phyloP scores from a whole-genome alignment of 2,888 invertebrate species.

The Dromius quadrimaculatus region DNA sequence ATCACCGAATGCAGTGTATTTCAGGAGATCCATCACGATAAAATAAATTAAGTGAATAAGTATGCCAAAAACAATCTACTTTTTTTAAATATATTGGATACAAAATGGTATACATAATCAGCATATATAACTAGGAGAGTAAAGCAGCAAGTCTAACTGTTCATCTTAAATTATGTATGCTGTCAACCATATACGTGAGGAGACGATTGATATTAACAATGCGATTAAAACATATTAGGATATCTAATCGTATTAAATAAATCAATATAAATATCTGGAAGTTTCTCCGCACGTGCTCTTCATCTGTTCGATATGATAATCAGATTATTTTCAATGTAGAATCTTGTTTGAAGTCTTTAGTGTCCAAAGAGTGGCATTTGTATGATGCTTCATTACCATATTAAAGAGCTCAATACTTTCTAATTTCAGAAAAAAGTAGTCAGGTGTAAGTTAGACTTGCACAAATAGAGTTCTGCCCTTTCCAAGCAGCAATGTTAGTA shows the following conservation, averaged over 20 bases:
- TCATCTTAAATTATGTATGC: slow-evolving; percentile 17
- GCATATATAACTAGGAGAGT: background rate
- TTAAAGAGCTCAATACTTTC: no score
- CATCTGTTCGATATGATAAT: no score
- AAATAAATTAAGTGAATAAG: slow-evolving; percentile 28
- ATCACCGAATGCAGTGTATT: background rate
- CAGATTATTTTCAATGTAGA: no score
- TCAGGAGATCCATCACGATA: no score
- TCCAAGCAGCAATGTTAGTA: no score
- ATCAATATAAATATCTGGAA: slow-evolving; percentile 15
- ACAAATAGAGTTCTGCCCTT: no score
- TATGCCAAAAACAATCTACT: slow-evolving; percentile 29
- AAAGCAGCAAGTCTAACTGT: slow-evolving; percentile 13
- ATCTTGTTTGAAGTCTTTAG: no score
- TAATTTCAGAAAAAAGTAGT: no score
- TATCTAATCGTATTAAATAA: slow-evolving; percentile 14
- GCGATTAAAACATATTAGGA: slow-evolving; percentile 32
- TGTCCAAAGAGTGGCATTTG: no score
- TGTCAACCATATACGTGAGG: background rate
- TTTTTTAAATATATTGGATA: background rate
- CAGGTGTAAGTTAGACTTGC: no score
- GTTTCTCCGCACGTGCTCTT: no score
- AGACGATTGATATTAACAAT: slow-evolving; percentile 18
- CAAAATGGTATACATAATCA: background rate
- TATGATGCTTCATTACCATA: no score